A percentile compares a stretch with the other conserved stretches of the same genome.
Evolutionary conservation across 1,140 invertebrate genomes (phyloP).

Genomic region (Drosophila ananassae): DNA sequence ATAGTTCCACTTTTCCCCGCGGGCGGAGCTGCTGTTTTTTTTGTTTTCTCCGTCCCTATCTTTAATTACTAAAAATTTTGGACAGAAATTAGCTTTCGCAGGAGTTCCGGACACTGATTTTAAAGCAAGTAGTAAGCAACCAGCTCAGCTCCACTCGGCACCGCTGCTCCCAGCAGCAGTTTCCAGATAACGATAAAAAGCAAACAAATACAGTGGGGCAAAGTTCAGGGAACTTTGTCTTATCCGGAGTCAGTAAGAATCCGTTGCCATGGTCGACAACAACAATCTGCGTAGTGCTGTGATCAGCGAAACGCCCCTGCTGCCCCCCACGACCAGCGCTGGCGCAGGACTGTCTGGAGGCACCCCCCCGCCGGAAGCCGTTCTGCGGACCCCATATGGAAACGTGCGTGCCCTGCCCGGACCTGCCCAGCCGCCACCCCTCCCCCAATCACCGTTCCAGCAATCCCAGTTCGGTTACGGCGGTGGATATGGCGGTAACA

Average conservation of each 20-base stretch:
- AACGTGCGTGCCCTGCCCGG: conserved; percentile 68
- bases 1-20: not conserved
- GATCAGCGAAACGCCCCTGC: conserved; percentile 64
- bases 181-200: conserved; percentile 6
- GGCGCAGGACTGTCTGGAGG: conserved; percentile 24
- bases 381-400: conserved; percentile 68
- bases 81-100: not conserved
- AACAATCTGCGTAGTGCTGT: conserved; percentile 75
- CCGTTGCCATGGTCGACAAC: conserved; percentile 60
- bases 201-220: conserved; percentile 42
- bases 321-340: conserved; percentile 42
- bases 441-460: conserved; percentile 64
- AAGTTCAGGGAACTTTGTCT: conserved; percentile 60
- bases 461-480: conserved; percentile 47
- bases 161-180: not conserved
- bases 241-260: conserved; percentile 22
- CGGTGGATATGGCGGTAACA: conserved; percentile 36
- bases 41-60: not conserved
- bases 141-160: not conserved
- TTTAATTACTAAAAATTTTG: conserved; percentile 13
- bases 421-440: conserved; percentile 62
- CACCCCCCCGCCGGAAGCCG: conserved; percentile 34
- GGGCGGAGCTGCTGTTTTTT: not conserved
- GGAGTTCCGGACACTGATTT: not conserved
- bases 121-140: not conserved